Conservation (phyloP, 2,888 invertebrate genomes). For the Ganaspis brasiliensis region DNA sequence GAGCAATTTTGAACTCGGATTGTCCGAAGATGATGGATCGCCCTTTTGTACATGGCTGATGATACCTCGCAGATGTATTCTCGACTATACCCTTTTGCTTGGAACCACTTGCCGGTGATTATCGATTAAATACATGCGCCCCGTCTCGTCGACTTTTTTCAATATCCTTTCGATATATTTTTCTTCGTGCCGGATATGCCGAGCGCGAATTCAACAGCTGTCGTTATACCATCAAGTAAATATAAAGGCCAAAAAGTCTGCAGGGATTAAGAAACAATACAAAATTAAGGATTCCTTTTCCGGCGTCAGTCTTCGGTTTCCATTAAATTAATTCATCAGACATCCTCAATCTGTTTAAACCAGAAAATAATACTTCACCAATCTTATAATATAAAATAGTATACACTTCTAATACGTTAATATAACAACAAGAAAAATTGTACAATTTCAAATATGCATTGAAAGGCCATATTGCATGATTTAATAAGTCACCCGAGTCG, state of each 20-base stretch:
- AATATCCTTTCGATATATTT: conserved; percentile 47
- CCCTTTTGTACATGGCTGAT: conserved; percentile 76
- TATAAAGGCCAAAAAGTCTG: neutral
- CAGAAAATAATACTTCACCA: neutral
- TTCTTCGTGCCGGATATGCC: conserved; percentile 36
- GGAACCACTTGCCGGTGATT: conserved; percentile 77
- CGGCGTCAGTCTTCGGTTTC: neutral
- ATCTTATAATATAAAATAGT: too few species aligned
- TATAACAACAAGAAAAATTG: too few species aligned
- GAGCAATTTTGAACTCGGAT: conserved; percentile 69
- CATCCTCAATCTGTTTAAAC: conserved; percentile 6
- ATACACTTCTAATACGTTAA: too few species aligned
- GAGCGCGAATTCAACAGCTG: conserved; percentile 36
- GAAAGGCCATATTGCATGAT: too few species aligned
- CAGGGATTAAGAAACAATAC: neutral
- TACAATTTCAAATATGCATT: too few species aligned
- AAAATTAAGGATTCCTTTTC: conserved; percentile 35
- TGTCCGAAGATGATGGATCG: conserved; percentile 71
- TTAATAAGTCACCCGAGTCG: too few species aligned
- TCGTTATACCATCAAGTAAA: conserved; percentile 25
- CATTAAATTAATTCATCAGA: neutral
- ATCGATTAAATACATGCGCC: conserved; percentile 77
- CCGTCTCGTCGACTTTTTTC: conserved; percentile 57
- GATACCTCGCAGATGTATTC: conserved; percentile 79
- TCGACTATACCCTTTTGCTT: conserved; percentile 72